A percentile compares a stretch with the other conserved stretches of the same genome.
Conservation (phyloP, 1,140 invertebrate genomes). For the Mercenaria mercenaria region DNA sequence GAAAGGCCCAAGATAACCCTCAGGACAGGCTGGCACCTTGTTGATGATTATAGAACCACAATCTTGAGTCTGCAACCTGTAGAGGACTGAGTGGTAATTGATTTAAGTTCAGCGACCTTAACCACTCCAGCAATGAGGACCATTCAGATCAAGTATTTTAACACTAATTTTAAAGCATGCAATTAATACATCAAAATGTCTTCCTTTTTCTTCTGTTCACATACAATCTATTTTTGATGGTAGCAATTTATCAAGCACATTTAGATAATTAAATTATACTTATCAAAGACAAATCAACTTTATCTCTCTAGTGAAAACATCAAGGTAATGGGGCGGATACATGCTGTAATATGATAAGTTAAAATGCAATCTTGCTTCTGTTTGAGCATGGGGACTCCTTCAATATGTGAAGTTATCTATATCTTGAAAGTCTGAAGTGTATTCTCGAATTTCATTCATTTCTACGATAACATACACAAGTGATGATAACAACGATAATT, state of each 20-base stretch:
- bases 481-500: not conserved
- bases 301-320: constrained; percentile 52
- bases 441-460: not conserved
- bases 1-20: too few relatives aligned
- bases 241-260: constrained; percentile 54
- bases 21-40: too few relatives aligned
- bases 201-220: too few relatives aligned
- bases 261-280: constrained; percentile 55
- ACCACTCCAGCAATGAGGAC: too few relatives aligned
- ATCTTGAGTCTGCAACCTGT: too few relatives aligned
- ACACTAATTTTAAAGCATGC: too few relatives aligned
- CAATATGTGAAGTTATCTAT: not conserved
- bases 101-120: too few relatives aligned
- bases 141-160: too few relatives aligned
- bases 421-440: not conserved
- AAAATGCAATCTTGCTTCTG: not conserved
- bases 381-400: not conserved
- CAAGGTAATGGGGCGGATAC: constrained; percentile 47
- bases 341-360: constrained; percentile 25
- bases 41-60: too few relatives aligned
- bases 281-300: constrained; percentile 31
- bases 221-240: constrained; percentile 57
- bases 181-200: too few relatives aligned
- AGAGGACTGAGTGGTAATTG: too few relatives aligned
- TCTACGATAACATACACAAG: not conserved